These are phyloP conservation scores for Genyomyrus donnyi DNA, from an alignment of 2,113 vertebrate species.

Conservation along the genomic window DNA sequence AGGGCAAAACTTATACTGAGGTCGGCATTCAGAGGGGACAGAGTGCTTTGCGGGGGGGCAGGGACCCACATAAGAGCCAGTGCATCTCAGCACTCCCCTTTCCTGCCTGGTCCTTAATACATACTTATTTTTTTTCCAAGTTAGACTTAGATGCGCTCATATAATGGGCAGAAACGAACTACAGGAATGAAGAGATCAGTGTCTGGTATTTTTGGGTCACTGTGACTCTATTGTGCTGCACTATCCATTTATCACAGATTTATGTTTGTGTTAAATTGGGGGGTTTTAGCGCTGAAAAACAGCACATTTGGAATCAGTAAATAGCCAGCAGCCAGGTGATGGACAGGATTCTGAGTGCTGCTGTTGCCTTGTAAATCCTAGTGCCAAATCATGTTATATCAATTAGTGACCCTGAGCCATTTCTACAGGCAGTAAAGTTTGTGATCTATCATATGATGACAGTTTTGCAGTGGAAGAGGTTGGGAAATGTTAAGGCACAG, in stretches of 20 bases:
- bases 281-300: neutral
- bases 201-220: neutral
- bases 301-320: neutral
- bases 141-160: neutral
- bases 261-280: neutral
- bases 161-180: neutral
- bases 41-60: neutral
- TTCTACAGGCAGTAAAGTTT: conserved; percentile 30
- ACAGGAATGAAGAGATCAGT: neutral
- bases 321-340: neutral
- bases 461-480: conserved; percentile 18
- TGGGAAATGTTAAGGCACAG: neutral
- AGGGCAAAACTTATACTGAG: conserved; percentile 59
- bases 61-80: neutral
- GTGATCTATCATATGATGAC: conserved; percentile 24
- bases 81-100: neutral
- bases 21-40: conserved; percentile 22
- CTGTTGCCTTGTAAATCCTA: conserved; percentile 26
- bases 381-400: conserved; percentile 26
- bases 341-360: neutral
- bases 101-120: neutral
- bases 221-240: neutral
- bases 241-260: neutral
- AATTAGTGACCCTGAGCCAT: conserved; percentile 33
- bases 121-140: neutral